These are phyloP conservation scores for Chloromyia formosa DNA, from an alignment of 2,888 invertebrate genomes.

Conservation along the genomic window DNA sequence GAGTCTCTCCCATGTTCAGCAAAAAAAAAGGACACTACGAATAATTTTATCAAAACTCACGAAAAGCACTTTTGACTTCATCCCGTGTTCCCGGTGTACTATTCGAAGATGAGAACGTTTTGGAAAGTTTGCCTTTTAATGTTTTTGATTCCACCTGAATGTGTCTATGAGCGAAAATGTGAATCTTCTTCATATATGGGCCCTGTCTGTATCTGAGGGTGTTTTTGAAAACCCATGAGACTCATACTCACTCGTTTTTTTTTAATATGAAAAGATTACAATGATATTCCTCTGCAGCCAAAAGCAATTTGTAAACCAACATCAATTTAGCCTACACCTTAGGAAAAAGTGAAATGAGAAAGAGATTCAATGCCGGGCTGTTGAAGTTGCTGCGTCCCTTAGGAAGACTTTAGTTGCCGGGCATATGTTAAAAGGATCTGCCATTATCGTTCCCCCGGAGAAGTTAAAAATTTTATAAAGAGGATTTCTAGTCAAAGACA, in stretches of 20 bases:
- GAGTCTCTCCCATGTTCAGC: neutral
- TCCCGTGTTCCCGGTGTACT: neutral
- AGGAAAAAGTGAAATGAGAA: constrained; percentile 10
- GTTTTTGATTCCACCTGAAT: neutral
- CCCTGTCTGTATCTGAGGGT: neutral
- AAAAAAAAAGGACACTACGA: constrained; percentile 26
- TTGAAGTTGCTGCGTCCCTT: neutral
- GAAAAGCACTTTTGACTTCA: constrained; percentile 15
- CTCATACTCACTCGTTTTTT: neutral
- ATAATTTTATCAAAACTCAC: constrained; percentile 41
- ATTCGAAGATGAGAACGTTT: constrained; percentile 16
- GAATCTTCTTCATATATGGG: no score
- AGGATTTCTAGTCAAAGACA: neutral
- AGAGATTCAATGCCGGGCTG: constrained; percentile 3
- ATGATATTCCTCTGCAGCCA: constrained; percentile 19
- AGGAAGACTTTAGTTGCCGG: neutral
- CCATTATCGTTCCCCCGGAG: constrained; percentile 1
- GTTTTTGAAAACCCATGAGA: constrained; percentile 1
- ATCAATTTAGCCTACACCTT: constrained; percentile 8
- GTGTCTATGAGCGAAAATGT: neutral
- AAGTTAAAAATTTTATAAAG: constrained; percentile 2
- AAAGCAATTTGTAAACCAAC: constrained; percentile 40
- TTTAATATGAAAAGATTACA: constrained; percentile 15
- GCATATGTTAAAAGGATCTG: neutral
- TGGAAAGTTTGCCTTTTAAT: constrained; percentile 30